phyloP scores from a whole-genome alignment of 2,888 invertebrate species.

The Eueremaeus valkanovi region DNA sequence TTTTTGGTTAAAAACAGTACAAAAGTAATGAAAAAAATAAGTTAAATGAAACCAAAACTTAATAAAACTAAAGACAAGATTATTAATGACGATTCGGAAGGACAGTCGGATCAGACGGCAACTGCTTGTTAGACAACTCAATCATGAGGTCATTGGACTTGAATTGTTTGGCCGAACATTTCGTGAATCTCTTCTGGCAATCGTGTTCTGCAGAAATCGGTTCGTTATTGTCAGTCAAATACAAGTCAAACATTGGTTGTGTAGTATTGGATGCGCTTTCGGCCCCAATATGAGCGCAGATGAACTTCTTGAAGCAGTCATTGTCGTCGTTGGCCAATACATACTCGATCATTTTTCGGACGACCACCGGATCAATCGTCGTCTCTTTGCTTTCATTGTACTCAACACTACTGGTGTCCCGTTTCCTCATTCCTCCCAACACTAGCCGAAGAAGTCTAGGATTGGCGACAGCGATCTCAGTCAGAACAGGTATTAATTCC shows the following conservation, averaged over 20 bases:
- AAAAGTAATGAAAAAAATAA: too few relatives aligned
- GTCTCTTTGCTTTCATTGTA: not conserved
- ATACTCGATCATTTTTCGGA: not conserved
- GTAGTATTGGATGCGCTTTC: not conserved
- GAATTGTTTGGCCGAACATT: constrained; percentile 9
- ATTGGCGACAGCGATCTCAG: not conserved
- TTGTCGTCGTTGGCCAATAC: not conserved
- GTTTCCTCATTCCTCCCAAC: not conserved
- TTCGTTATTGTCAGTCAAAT: not conserved
- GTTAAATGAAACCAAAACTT: too few relatives aligned
- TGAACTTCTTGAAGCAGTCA: constrained; percentile 27
- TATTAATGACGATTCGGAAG: too few relatives aligned
- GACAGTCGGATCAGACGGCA: not conserved
- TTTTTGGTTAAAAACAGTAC: too few relatives aligned
- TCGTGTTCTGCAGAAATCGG: not conserved
- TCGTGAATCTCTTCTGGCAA: not conserved
- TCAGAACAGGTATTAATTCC: not conserved
- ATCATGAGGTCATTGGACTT: not conserved
- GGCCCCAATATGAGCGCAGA: not conserved
- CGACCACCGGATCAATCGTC: not conserved
- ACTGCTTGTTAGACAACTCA: not conserved
- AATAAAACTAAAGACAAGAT: too few relatives aligned
- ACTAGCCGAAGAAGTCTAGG: not conserved
- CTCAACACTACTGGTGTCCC: not conserved
- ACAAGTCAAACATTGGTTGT: not conserved